Conservation (phyloP, 2,797 vertebrate species). For the Telmatherina bonti region DNA sequence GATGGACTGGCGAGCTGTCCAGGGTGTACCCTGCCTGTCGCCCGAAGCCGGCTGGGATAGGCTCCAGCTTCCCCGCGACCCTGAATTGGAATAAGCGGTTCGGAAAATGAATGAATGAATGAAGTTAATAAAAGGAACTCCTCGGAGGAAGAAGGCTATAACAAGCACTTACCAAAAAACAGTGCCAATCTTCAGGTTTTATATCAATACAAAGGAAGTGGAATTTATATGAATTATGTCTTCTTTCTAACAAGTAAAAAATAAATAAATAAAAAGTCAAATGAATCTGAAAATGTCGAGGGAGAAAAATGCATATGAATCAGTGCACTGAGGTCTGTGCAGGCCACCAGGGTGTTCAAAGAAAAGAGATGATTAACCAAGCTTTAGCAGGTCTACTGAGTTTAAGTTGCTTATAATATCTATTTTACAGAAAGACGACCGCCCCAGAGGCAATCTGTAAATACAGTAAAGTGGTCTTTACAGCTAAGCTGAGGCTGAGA, state of each 20-base stretch:
- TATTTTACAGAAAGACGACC: slow-evolving; percentile 61
- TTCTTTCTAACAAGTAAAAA: background rate
- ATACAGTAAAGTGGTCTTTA: slow-evolving; percentile 61
- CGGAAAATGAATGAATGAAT: no score
- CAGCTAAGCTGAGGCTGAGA: slow-evolving; percentile 40
- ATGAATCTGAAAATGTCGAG: slow-evolving; percentile 26
- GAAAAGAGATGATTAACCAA: slow-evolving; percentile 63
- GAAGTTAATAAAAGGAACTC: no score
- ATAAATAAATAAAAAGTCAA: slow-evolving; percentile 6
- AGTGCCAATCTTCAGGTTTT: background rate
- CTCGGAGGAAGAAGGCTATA: no score
- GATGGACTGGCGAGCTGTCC: no score
- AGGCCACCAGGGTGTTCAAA: slow-evolving; percentile 24
- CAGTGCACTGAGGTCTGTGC: slow-evolving; percentile 42
- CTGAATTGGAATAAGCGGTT: no score
- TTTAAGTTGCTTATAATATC: slow-evolving; percentile 65
- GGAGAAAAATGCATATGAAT: slow-evolving; percentile 46
- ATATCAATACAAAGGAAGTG: background rate
- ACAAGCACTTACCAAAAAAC: no score
- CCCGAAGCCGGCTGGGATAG: no score
- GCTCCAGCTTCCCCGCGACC: no score
- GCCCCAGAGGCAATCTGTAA: slow-evolving; percentile 45
- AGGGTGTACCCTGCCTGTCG: no score
- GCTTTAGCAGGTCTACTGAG: slow-evolving; percentile 49
- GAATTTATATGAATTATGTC: background rate